Conservation (phyloP, 2,797 vertebrate genomes). For the Pseudopleuronectes americanus region DNA sequence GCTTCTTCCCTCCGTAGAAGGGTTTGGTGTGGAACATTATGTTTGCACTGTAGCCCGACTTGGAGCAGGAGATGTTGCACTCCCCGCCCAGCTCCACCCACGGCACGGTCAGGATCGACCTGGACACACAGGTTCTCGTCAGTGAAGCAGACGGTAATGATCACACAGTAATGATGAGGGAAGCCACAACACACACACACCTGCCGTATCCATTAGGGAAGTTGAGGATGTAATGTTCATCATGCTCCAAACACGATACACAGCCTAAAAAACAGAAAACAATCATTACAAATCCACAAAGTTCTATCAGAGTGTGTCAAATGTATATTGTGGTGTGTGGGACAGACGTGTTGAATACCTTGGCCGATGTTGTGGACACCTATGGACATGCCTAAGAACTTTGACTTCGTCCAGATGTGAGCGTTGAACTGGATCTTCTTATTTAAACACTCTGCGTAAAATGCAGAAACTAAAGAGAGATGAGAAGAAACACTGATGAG, state of each 20-base stretch:
- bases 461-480: constrained; percentile 92
- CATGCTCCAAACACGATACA: constrained; percentile 95
- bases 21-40: constrained; percentile 98
- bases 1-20: constrained; percentile 98
- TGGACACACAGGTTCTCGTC: constrained; percentile 68
- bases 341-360: constrained; percentile 80
- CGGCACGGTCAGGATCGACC: constrained; percentile 98
- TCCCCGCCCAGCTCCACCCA: constrained; percentile 99
- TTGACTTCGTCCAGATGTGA: constrained; percentile 99
- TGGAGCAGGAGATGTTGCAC: constrained; percentile 96
- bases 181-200: constrained; percentile 70
- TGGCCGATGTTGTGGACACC: constrained; percentile 99
- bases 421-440: constrained; percentile 99
- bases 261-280: constrained; percentile 84
- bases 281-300: not conserved
- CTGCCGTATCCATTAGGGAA: constrained; percentile 99
- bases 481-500: not conserved
- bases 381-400: constrained; percentile 99
- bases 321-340: not conserved
- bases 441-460: constrained; percentile 96
- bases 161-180: not conserved
- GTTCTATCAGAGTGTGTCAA: not conserved
- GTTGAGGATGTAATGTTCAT: constrained; percentile 98
- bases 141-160: not conserved
- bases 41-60: constrained; percentile 95